A percentile compares a stretch with the other conserved stretches of the same genome.
Evolutionary conservation across 2,888 invertebrate species (phyloP).

Genomic region (Mythimna impura): DNA sequence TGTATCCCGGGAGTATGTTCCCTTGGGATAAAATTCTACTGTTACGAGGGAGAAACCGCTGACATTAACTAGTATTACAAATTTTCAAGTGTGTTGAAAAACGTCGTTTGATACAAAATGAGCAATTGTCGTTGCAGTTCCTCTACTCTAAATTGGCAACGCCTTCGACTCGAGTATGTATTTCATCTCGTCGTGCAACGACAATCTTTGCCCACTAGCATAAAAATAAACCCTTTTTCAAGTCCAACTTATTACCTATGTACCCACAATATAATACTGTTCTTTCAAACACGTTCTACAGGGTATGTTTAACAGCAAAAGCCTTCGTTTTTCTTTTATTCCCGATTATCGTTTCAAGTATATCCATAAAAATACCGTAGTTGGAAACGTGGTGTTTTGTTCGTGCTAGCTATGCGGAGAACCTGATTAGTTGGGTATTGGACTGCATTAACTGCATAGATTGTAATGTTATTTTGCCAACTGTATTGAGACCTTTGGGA

Average conservation of each 20-base stretch:
- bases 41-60: no score
- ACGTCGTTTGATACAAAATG: no score
- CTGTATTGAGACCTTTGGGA: conserved; percentile 10
- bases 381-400: neutral
- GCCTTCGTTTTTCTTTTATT: conserved; percentile 23
- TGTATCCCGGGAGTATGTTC: no score
- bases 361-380: conserved; percentile 38
- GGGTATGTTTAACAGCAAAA: conserved; percentile 15
- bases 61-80: no score
- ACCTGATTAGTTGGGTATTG: conserved; percentile 17
- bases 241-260: neutral
- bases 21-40: no score
- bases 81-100: no score
- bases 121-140: no score
- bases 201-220: no score
- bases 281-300: conserved; percentile 14
- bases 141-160: no score
- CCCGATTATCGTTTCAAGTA: conserved; percentile 33
- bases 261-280: neutral
- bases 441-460: conserved; percentile 5
- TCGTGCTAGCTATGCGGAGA: conserved; percentile 8
- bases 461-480: conserved; percentile 29
- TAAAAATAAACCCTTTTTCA: neutral
- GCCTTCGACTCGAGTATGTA: no score
- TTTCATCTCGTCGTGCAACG: no score